Conservation (phyloP, 2,888 invertebrate genomes). For the Machimus atricapillus region DNA sequence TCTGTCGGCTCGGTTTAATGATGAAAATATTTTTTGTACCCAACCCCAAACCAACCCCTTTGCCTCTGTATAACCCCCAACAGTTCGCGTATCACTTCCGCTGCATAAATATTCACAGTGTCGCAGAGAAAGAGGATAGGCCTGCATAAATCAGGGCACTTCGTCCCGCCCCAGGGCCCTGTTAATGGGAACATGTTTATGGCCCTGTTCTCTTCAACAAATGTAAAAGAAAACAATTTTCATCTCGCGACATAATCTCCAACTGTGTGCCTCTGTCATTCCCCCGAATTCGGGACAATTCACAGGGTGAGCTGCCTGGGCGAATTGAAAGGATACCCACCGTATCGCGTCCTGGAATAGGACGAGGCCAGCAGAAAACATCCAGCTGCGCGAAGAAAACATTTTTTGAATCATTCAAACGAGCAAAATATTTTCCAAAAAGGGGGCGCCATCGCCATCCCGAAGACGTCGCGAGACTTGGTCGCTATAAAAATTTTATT, state of each 20-base stretch:
- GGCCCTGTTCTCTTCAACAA: not conserved
- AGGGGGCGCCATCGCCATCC: not conserved
- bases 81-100: not conserved
- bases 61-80: not conserved
- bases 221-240: slow-evolving; percentile 13
- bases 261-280: not conserved
- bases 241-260: not conserved
- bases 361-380: not conserved
- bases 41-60: not conserved
- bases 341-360: not conserved
- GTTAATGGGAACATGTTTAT: slow-evolving; percentile 17
- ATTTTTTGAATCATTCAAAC: slow-evolving; percentile 10
- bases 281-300: slow-evolving; percentile 1
- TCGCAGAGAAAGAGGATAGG: not conserved
- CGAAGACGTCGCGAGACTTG: not conserved
- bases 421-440: not conserved
- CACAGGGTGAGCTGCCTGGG: not conserved
- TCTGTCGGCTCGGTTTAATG: not conserved
- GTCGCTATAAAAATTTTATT: slow-evolving; percentile 10
- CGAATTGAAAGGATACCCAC: not conserved
- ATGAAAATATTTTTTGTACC: not conserved
- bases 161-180: not conserved
- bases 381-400: slow-evolving; percentile 18
- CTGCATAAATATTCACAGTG: not conserved
- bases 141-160: slow-evolving; percentile 1